phyloP scores from a whole-genome alignment of 2,888 invertebrate species.

The Urechis unicinctus region DNA sequence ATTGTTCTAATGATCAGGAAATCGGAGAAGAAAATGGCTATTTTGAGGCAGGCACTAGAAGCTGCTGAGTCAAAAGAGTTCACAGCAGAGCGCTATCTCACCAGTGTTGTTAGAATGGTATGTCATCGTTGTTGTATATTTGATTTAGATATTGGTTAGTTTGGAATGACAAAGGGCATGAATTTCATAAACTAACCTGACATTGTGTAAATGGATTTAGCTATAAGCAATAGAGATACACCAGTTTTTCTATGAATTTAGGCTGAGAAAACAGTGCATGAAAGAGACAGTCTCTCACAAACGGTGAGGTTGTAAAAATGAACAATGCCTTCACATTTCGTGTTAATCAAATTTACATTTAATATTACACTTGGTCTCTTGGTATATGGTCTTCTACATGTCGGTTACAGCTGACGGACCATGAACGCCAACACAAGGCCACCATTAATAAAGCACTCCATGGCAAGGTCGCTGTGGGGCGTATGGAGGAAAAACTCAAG shows the following conservation, averaged over 20 bases:
- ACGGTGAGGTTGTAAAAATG: slow-evolving; percentile 26
- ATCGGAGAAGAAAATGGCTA: slow-evolving; percentile 33
- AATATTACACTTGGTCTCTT: too few relatives aligned
- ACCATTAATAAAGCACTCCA: slow-evolving; percentile 34
- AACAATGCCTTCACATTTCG: too few relatives aligned
- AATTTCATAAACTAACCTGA: too few relatives aligned
- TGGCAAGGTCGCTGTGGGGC: slow-evolving; percentile 31
- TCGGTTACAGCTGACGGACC: slow-evolving; percentile 27
- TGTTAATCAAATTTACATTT: too few relatives aligned
- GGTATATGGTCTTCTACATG: too few relatives aligned
- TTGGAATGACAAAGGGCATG: too few relatives aligned
- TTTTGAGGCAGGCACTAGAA: slow-evolving; percentile 37
- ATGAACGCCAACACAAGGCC: slow-evolving; percentile 29
- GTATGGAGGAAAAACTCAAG: slow-evolving; percentile 44
- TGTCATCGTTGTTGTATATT: background rate
- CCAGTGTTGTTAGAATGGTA: slow-evolving; percentile 38
- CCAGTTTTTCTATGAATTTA: slow-evolving; percentile 19
- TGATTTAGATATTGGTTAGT: background rate
- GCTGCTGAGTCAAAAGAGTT: slow-evolving; percentile 39
- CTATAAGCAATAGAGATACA: too few relatives aligned
- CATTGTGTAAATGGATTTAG: too few relatives aligned
- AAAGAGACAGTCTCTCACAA: slow-evolving; percentile 41
- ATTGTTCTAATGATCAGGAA: slow-evolving; percentile 41
- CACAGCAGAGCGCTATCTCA: slow-evolving; percentile 36
- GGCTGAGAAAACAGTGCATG: slow-evolving; percentile 42